These are phyloP conservation scores for Rhombomys opimus DNA, from an alignment of 2,113 vertebrate genomes.

Conservation along the genomic window DNA sequence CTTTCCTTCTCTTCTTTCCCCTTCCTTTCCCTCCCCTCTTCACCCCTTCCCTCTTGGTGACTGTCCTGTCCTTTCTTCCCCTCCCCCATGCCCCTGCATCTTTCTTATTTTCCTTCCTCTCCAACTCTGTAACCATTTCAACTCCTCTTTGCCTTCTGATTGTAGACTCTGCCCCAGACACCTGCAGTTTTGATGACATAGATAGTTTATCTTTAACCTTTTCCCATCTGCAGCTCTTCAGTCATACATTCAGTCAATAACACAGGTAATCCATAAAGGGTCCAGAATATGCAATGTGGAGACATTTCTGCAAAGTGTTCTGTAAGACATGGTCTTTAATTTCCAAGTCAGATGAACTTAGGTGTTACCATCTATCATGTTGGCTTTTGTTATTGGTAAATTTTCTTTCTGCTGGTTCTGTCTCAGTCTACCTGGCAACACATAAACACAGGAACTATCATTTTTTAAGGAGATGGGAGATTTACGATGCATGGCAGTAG, in stretches of 20 bases:
- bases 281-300: not conserved
- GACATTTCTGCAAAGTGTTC: constrained; percentile 53
- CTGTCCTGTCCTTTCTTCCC: too few species aligned
- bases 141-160: not conserved
- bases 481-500: not conserved
- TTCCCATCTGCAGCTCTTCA: not conserved
- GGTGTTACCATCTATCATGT: constrained; percentile 44
- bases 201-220: not conserved
- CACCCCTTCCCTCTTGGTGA: not conserved
- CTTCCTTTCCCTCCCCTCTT: too few species aligned
- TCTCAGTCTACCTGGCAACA: not conserved
- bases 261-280: not conserved
- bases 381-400: constrained; percentile 65
- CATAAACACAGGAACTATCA: not conserved
- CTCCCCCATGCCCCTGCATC: not conserved
- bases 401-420: constrained; percentile 41
- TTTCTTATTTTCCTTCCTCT: not conserved
- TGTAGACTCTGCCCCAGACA: not conserved
- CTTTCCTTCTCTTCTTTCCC: too few species aligned
- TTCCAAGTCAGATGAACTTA: constrained; percentile 64
- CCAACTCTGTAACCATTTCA: not conserved
- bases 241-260: not conserved
- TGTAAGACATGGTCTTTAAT: constrained; percentile 22
- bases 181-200: not conserved
- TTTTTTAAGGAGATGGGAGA: not conserved